Percentiles rank a stretch among this genome's conserved stretches.
Evolutionary conservation across 1,140 invertebrate species (phyloP).

Genomic region (Onthophagus taurus): DNA sequence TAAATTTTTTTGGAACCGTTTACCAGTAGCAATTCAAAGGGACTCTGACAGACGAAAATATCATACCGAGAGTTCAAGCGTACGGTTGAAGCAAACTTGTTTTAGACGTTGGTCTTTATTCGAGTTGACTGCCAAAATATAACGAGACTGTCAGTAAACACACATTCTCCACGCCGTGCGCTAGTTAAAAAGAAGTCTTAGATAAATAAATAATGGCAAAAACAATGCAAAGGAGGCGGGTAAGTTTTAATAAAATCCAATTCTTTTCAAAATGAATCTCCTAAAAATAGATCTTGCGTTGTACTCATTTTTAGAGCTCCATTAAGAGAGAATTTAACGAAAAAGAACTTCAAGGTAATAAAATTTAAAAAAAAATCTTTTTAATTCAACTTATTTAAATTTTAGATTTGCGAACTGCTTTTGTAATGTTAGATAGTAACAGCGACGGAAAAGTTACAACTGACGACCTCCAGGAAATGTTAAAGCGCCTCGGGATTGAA

Average conservation of each 20-base stretch:
- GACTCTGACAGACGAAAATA: no score
- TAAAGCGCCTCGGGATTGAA: slow-evolving; percentile 61
- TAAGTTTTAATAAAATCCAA: neutral
- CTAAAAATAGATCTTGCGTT: no score
- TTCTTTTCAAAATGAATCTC: neutral
- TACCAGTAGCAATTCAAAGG: no score
- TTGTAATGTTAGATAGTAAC: slow-evolving; percentile 46
- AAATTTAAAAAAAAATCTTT: neutral
- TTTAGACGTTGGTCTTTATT: no score
- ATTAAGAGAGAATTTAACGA: slow-evolving; percentile 9
- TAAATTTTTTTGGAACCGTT: no score
- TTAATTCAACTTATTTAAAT: neutral
- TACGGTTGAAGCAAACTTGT: no score
- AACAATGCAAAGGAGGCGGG: slow-evolving; percentile 7
- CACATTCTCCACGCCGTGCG: no score
- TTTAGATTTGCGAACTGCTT: neutral
- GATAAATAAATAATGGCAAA: slow-evolving; percentile 8
- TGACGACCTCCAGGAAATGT: slow-evolving; percentile 63
- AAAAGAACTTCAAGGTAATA: slow-evolving; percentile 9
- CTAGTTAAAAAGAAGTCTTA: no score
- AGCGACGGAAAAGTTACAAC: slow-evolving; percentile 62
- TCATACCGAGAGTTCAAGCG: no score
- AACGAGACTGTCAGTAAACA: no score
- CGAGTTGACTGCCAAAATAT: no score
- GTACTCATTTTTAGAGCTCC: slow-evolving; percentile 4